phyloP scores from a whole-genome alignment of 2,797 vertebrate genomes.

The Synaphobranchus kaupii region DNA sequence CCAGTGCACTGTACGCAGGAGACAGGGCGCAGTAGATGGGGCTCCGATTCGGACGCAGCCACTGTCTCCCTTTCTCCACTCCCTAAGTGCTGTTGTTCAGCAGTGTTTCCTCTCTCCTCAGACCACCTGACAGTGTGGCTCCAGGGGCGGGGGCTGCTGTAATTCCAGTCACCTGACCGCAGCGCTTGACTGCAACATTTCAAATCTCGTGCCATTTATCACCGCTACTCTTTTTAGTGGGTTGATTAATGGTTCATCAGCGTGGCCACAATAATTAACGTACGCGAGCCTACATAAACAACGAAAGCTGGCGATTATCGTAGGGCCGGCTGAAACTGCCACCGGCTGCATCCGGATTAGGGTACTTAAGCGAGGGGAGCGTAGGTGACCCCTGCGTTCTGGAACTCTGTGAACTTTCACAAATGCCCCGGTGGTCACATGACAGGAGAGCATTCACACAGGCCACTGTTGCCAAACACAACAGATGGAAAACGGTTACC shows the following conservation, averaged over 20 bases:
- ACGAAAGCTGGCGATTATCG: not conserved
- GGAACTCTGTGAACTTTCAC: not conserved
- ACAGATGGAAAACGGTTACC: constrained; percentile 69
- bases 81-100: constrained; percentile 52
- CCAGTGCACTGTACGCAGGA: too few relatives aligned
- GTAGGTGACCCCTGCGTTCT: not conserved
- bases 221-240: not conserved
- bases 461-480: constrained; percentile 55
- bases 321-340: not conserved
- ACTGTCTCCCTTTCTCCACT: constrained; percentile 27
- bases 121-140: constrained; percentile 57
- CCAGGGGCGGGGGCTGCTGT: constrained; percentile 44
- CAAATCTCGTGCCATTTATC: not conserved
- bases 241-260: not conserved
- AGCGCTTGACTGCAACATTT: constrained; percentile 37
- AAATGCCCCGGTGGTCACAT: not conserved
- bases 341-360: not conserved
- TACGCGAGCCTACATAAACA: not conserved
- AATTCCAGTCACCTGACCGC: constrained; percentile 65
- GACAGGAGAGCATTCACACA: not conserved
- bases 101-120: constrained; percentile 28
- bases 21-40: too few relatives aligned
- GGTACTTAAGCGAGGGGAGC: not conserved
- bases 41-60: too few relatives aligned
- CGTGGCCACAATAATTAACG: not conserved